Evolutionary conservation across 2,888 invertebrate genomes (phyloP), one percentile per base, ranked within the genome.

Genomic region (Pseudolycoriella hygida): DNA sequence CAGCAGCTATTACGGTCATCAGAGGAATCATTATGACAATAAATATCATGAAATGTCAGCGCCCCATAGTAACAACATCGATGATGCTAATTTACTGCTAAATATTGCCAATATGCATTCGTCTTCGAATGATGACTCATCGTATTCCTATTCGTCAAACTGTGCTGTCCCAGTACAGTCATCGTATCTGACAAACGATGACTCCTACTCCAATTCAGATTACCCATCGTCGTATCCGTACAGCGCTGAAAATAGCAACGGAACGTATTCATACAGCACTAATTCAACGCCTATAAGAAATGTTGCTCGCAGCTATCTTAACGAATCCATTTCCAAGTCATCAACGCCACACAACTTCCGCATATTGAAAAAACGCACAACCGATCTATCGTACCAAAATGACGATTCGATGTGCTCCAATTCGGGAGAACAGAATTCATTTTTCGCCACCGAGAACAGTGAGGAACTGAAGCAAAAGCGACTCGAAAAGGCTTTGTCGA

Each of bases 381-480:
- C 51, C 8, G 50, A 50, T 41, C 11, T 48, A 14, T 52, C 52
- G 3, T 45, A 43, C 34, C 52, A 52, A 46, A 54, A 56, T 25
- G 54, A 58, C 12, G 57, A 59, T 30, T 64, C 64, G 42, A 59
- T 62, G 45, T 61, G 60, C 17, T 64, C 62, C 11, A 65, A 59
- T 47, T 32, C 37, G 14, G 48, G 42, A 6, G 65, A 64, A 44
- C 64, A 66, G 48, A 66, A 64, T 46, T 64, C 64, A 3, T 66
- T 61, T 47, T 66, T 66, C 51, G 60, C 60, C 17, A 59, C 64
- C 1, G 66, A 65, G 42, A 57, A 64, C 44, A 62, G 65, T 43
- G 55, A 56, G 2, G 64, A 65, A 45, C 56, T 61, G 2, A 60
- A 60, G 48, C 58, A 61, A 47, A 55, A 54, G n/a, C 60, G 65